Base-by-base conservation (phyloP, 2,113 vertebrate species). In the Alexandromys fortis region DNA sequence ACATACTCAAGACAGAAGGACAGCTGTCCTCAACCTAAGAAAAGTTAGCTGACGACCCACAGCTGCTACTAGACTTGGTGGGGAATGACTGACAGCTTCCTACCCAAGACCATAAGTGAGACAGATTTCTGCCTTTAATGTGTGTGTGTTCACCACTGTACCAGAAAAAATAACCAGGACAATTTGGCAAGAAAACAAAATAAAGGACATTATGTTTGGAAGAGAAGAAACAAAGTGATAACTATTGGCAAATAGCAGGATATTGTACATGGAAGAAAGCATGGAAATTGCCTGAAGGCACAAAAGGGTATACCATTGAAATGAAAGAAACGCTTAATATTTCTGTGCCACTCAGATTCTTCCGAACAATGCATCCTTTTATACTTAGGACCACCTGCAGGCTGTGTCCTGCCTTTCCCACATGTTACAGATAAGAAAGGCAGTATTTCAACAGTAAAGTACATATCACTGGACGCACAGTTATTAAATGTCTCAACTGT, bases 141-240 rank as follows among this genome's bases (percentile, higher is more conserved):
- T 35, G 72, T 88, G 72, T 88, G 26, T 85, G 78, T 42, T 92
- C 77, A 88, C 28, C 68, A 73, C 16, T 95, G 17, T 58, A 55
- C 45, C 82, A 14, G 68, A 92, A 30, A 12, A 70, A 77, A 61
- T 82, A 77, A 24, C 75, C 67, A 95, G 45, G 72, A 47, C 13
- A 67, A 94, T 67, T 89, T 65, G 26, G 81, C 65, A 97, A 89
- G 75, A 91, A 96, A 89, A 89, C 58, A n/a, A 97, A 95, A 96
- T 86, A 89, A 91, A 85, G 78, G 19, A 9, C 30, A 55, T 73
- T 67, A 7, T 73, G 26, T 92, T 90, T 82, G 14, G 49, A 52
- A 94, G 81, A 30, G 17, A 91, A 86, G 47, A 91, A 77, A 24
- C 47, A 90, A 97, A 90, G 82, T 49, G 63, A 89, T 72, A 33